Conservation (phyloP, 2,113 vertebrate genomes). For the Lepidiolamprologus cunningtoni region DNA sequence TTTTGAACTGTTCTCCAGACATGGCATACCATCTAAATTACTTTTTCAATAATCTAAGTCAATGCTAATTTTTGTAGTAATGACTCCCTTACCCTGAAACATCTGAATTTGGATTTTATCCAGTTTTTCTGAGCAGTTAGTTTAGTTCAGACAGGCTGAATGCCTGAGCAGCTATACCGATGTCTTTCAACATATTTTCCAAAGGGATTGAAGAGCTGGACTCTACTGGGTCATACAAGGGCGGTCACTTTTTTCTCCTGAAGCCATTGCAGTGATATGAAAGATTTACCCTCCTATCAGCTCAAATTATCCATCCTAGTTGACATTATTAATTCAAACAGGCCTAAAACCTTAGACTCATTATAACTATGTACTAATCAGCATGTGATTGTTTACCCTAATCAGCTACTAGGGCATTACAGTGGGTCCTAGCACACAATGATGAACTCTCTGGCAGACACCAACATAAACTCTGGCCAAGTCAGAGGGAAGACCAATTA, state of each 20-base stretch:
- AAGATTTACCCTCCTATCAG: not conserved
- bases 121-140: not conserved
- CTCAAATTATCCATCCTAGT: not conserved
- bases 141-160: not conserved
- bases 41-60: not conserved
- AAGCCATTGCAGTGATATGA: slow-evolving; percentile 5
- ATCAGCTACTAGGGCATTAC: not conserved
- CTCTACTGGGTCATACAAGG: slow-evolving; percentile 26
- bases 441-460: not conserved
- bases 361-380: not conserved
- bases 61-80: not conserved
- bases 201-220: slow-evolving; percentile 7
- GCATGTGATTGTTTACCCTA: not conserved
- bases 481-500: not conserved
- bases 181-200: slow-evolving; percentile 8
- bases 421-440: not conserved
- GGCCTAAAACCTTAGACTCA: not conserved
- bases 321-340: not conserved
- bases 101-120: not conserved
- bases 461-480: not conserved
- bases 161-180: not conserved
- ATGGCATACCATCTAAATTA: not conserved
- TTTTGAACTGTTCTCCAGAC: not conserved
- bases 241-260: not conserved
- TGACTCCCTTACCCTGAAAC: not conserved